These are phyloP conservation scores for Thamnophis elegans DNA, from an alignment of 2,797 vertebrate species.

Conservation along the genomic window DNA sequence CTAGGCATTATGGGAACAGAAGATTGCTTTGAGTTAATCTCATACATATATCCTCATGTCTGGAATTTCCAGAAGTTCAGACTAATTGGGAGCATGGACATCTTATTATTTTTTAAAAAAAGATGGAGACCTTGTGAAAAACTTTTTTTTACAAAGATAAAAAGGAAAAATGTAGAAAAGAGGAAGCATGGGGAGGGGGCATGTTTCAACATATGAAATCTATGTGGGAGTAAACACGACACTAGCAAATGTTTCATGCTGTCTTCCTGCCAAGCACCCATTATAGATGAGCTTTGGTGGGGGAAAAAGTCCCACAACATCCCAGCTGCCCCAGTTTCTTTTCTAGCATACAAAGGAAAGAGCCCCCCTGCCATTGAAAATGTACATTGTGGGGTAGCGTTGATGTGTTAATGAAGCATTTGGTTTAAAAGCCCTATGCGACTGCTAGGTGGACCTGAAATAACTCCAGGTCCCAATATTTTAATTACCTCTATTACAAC, in stretches of 20 bases:
- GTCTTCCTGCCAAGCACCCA: constrained; percentile 60
- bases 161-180: constrained; percentile 30
- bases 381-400: constrained; percentile 30
- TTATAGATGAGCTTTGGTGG: constrained; percentile 62
- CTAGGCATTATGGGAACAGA: background rate
- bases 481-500: constrained; percentile 66
- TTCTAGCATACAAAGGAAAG: constrained; percentile 50
- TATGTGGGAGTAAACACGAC: constrained; percentile 57
- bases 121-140: constrained; percentile 15
- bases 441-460: constrained; percentile 55
- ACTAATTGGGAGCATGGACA: constrained; percentile 20
- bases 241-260: constrained; percentile 53
- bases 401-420: constrained; percentile 42
- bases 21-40: background rate
- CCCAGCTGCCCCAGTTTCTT: constrained; percentile 60
- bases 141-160: constrained; percentile 42
- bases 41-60: background rate
- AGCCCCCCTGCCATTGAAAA: constrained; percentile 44
- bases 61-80: background rate
- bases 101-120: background rate
- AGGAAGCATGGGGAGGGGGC: background rate
- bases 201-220: constrained; percentile 29
- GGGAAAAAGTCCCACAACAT: constrained; percentile 60
- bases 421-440: constrained; percentile 49
- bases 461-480: constrained; percentile 59